phyloP scores from a whole-genome alignment of 1,140 invertebrate genomes.

The Penaeus chinensis region DNA sequence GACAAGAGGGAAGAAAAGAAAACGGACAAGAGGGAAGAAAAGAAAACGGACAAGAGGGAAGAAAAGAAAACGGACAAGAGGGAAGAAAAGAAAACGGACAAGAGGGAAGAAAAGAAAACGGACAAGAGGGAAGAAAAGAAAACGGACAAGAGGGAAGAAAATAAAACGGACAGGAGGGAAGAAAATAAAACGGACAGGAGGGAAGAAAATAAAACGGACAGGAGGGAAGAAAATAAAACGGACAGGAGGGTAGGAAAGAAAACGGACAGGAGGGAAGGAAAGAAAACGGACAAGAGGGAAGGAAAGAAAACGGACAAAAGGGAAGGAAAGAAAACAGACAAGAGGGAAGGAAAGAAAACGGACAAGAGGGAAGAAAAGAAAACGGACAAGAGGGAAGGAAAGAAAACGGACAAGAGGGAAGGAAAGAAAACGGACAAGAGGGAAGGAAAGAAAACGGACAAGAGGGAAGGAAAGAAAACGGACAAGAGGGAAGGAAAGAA shows the following conservation, averaged over 20 bases:
- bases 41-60: constrained; percentile 7
- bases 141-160: not conserved
- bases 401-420: not conserved
- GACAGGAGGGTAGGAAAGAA: not conserved
- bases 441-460: constrained; percentile 1
- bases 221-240: not conserved
- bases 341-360: constrained; percentile 5
- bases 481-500: constrained; percentile 5
- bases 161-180: not conserved
- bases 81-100: not conserved
- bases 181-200: not conserved
- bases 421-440: constrained; percentile 1
- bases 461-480: not conserved
- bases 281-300: constrained; percentile 7
- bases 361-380: not conserved
- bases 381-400: not conserved
- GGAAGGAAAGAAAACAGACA: not conserved
- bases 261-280: not conserved
- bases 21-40: not conserved
- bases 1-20: not conserved
- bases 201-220: too few species aligned
- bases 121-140: not conserved
- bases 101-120: constrained; percentile 9
- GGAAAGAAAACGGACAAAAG: not conserved
- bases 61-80: not conserved